phyloP scores from a whole-genome alignment of 2,888 invertebrate genomes.

The Drepanosiphum platanoidis region DNA sequence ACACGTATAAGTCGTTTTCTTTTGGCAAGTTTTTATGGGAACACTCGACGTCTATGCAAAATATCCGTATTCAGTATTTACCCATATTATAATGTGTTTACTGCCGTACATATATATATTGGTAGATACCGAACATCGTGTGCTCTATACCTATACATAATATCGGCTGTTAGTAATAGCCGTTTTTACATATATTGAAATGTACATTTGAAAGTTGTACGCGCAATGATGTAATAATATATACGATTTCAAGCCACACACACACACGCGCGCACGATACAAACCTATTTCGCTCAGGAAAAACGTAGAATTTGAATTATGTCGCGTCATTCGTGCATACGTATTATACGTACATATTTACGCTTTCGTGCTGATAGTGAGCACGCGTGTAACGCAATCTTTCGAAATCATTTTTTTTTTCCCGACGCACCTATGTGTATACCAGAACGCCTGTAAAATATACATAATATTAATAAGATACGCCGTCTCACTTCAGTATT shows the following conservation, averaged over 20 bases:
- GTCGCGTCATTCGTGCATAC: not conserved
- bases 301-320: not conserved
- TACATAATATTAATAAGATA: too few species aligned
- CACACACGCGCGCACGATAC: too few species aligned
- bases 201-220: not conserved
- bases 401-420: not conserved
- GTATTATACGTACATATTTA: not conserved
- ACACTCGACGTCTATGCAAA: too few species aligned
- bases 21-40: not conserved
- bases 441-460: too few species aligned
- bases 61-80: too few species aligned
- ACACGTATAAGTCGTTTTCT: too few species aligned
- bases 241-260: not conserved
- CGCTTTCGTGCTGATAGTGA: not conserved
- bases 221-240: not conserved
- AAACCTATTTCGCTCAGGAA: not conserved
- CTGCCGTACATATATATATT: too few species aligned
- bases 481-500: too few species aligned
- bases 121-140: not conserved
- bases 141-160: not conserved
- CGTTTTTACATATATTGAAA: not conserved
- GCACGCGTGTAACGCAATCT: not conserved
- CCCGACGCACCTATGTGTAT: not conserved
- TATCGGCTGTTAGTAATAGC: not conserved
- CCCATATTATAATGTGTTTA: too few species aligned